These are phyloP conservation scores for Papilio polytes DNA, from an alignment of 1,140 invertebrate species.

Conservation along the genomic window DNA sequence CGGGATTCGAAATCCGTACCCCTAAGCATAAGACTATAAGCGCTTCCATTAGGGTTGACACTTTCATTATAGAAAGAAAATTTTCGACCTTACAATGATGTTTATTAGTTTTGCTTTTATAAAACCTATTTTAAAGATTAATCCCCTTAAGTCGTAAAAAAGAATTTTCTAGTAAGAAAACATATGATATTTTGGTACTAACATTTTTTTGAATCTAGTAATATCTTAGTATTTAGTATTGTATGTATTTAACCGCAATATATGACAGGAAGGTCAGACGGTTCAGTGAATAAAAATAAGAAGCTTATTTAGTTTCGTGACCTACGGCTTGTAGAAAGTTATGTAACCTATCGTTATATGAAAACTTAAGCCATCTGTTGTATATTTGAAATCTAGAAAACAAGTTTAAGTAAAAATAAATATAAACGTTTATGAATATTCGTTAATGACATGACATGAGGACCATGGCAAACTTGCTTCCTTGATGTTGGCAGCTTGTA, in stretches of 20 bases:
- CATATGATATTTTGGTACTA: too few relatives aligned
- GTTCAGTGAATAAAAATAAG: neutral
- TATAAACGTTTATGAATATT: too few relatives aligned
- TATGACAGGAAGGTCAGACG: neutral
- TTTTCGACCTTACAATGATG: neutral
- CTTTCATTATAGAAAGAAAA: neutral
- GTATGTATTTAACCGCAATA: neutral
- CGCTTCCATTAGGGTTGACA: neutral
- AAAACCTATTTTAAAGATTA: neutral
- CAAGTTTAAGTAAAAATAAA: too few relatives aligned
- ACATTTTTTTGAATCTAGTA: too few relatives aligned
- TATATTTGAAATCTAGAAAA: neutral
- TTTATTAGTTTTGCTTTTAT: neutral
- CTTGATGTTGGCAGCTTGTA: too few relatives aligned
- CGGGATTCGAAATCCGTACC: too few relatives aligned
- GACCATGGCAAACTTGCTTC: too few relatives aligned
- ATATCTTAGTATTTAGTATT: too few relatives aligned
- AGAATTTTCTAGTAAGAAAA: neutral
- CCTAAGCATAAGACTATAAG: too few relatives aligned
- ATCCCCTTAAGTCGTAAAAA: neutral
- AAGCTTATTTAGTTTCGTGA: slow-evolving; percentile 17
- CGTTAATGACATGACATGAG: too few relatives aligned
- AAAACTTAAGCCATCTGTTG: neutral
- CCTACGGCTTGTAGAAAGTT: neutral
- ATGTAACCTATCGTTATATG: neutral